These are phyloP conservation scores for Phrynosoma platyrhinos DNA, from an alignment of 2,113 vertebrate genomes.

Conservation along the genomic window DNA sequence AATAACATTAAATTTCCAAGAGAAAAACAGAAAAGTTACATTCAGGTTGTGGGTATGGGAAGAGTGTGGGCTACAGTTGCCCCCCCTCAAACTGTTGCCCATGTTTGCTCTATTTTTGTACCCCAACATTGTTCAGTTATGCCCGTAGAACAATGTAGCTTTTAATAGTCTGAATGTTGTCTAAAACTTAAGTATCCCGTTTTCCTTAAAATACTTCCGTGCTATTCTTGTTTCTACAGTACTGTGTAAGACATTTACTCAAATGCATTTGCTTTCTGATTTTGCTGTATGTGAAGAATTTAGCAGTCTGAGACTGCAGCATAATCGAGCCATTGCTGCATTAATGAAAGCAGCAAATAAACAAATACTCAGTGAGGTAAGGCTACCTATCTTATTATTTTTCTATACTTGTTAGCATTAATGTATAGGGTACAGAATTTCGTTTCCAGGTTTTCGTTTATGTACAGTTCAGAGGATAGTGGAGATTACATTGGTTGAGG, in stretches of 20 bases:
- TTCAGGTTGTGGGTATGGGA: too few species aligned
- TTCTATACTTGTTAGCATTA: not conserved
- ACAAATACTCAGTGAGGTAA: constrained; percentile 76
- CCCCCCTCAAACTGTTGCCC: too few species aligned
- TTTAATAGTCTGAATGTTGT: not conserved
- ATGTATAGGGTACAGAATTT: not conserved
- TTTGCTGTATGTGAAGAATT: constrained; percentile 94
- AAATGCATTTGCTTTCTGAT: constrained; percentile 91
- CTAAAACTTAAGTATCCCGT: not conserved
- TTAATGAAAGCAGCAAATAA: constrained; percentile 85
- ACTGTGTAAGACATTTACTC: constrained; percentile 89
- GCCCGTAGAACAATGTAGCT: not conserved
- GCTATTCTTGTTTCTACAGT: constrained; percentile 74
- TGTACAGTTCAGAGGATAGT: not conserved
- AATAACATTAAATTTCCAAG: too few species aligned
- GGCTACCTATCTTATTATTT: constrained; percentile 33
- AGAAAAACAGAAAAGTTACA: too few species aligned
- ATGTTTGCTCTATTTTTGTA: too few species aligned
- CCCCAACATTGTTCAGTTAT: too few species aligned
- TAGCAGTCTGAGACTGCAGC: constrained; percentile 92
- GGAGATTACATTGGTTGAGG: not conserved
- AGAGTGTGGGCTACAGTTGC: too few species aligned
- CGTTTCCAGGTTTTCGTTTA: not conserved
- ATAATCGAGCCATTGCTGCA: constrained; percentile 92
- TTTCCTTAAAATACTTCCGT: constrained; percentile 32